Percentiles rank a stretch among this genome's conserved stretches.
Evolutionary conservation across 1,140 invertebrate genomes (phyloP).

Genomic region (Diprion similis): DNA sequence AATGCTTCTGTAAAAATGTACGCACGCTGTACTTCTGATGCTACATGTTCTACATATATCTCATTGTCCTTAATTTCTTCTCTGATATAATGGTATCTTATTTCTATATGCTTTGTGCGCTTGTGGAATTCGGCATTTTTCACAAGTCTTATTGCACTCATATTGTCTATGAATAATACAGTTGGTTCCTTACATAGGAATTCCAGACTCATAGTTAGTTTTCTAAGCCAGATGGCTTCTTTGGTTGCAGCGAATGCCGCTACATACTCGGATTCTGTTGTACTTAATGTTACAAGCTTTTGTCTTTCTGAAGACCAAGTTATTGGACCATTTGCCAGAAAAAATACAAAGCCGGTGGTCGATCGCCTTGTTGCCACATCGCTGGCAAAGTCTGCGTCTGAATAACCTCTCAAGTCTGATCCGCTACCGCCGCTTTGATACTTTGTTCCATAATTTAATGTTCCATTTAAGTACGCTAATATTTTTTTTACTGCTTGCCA

Average conservation of each 20-base stretch:
- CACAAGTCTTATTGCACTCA: constrained; percentile 26
- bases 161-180: constrained; percentile 22
- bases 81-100: constrained; percentile 36
- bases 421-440: constrained; percentile 30
- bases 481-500: constrained; percentile 48
- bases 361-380: constrained; percentile 43
- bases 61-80: constrained; percentile 21
- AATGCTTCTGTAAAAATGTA: constrained; percentile 30
- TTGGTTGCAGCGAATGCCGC: constrained; percentile 25
- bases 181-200: constrained; percentile 7
- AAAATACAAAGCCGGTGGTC: constrained; percentile 19
- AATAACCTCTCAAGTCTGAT: constrained; percentile 38
- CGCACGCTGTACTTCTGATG: constrained; percentile 22
- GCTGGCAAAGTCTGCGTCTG: constrained; percentile 53
- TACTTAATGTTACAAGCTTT: no score
- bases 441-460: constrained; percentile 34
- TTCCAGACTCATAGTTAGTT: neutral
- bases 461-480: constrained; percentile 49
- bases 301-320: constrained; percentile 41
- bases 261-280: constrained; percentile 46
- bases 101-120: constrained; percentile 38
- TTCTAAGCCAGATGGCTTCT: constrained; percentile 26
- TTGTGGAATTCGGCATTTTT: constrained; percentile 31
- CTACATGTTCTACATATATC: constrained; percentile 24
- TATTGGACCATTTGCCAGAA: constrained; percentile 9